Conservation (phyloP, 1,140 invertebrate species). For the Charaxes varanes region DNA sequence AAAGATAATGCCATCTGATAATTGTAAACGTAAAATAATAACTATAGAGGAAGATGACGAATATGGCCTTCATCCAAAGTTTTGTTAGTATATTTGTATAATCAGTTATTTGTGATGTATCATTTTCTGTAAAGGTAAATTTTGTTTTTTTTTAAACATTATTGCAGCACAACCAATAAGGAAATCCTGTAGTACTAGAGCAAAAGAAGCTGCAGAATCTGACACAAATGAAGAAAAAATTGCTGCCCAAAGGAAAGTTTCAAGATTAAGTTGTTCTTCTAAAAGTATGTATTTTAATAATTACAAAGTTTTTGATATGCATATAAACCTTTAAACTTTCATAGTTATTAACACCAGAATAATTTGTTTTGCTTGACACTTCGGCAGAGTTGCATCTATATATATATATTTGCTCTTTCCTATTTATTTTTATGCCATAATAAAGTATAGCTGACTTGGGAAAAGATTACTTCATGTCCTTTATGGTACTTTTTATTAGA, state of each 20-base stretch:
- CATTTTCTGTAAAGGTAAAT: not conserved
- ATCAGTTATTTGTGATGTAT: conserved; percentile 1
- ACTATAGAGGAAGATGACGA: conserved; percentile 54
- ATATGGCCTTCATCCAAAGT: conserved; percentile 36
- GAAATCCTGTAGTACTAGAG: conserved; percentile 16
- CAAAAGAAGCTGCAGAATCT: conserved; percentile 27
- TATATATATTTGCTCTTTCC: no score
- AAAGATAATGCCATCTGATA: conserved; percentile 29
- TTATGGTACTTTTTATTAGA: no score
- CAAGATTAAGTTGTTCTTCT: conserved; percentile 27
- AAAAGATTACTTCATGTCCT: no score
- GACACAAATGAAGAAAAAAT: conserved; percentile 31
- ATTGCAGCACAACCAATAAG: conserved; percentile 28
- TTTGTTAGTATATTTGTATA: conserved; percentile 32
- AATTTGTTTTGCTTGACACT: no score
- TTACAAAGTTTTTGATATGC: no score
- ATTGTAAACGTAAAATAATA: conserved; percentile 48
- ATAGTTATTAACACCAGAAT: no score
- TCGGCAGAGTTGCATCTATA: no score
- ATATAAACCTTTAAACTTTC: no score
- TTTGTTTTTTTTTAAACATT: no score
- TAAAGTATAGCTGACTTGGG: no score
- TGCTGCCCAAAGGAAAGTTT: conserved; percentile 26
- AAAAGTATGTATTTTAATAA: no score
- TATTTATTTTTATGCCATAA: no score